Evolutionary conservation across 2,888 invertebrate genomes (phyloP).

Genomic region (Mycalesis mineus): DNA sequence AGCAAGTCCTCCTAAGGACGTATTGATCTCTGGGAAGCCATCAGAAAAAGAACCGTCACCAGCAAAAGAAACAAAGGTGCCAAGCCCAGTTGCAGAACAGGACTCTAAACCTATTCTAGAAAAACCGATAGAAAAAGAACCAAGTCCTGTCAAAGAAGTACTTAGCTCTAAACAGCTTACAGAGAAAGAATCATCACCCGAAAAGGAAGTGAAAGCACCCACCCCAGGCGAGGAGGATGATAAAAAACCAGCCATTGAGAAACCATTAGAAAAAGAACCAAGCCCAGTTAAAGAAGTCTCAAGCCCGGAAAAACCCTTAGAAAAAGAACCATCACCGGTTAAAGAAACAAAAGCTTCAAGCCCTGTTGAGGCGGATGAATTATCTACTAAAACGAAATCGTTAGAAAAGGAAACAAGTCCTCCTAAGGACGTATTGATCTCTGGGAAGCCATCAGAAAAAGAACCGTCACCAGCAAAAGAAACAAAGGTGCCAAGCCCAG

Average conservation of each 20-base stretch:
- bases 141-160: neutral
- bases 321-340: neutral
- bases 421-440: neutral
- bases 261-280: conserved; percentile 21
- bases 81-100: too few species aligned
- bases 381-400: neutral
- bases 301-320: neutral
- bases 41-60: neutral
- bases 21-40: neutral
- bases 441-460: neutral
- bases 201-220: neutral
- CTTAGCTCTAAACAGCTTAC: neutral
- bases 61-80: neutral
- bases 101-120: too few species aligned
- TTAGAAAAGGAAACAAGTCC: neutral
- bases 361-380: neutral
- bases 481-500: conserved; percentile 12
- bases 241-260: neutral
- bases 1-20: neutral
- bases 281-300: conserved; percentile 12
- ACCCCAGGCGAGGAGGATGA: neutral
- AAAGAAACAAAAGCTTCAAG: conserved; percentile 22
- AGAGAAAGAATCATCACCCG: neutral
- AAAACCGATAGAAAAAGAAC: neutral
- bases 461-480: conserved; percentile 12